Conservation (phyloP, 2,888 invertebrate genomes). For the Euzetes globulus region DNA sequence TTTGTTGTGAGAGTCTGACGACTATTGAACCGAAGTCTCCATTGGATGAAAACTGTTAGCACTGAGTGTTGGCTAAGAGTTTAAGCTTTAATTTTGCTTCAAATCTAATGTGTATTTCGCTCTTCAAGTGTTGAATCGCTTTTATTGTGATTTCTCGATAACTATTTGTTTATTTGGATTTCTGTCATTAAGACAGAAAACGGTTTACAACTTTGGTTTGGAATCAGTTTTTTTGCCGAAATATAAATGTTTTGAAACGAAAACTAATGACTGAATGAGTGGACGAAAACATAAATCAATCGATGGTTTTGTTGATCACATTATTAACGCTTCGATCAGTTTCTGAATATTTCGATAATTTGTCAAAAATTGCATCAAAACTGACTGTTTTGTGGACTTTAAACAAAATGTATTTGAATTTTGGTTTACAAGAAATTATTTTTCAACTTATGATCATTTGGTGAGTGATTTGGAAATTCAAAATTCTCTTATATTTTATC, state of each 20-base stretch:
- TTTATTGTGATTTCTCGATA: background rate
- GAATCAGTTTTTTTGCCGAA: too few relatives aligned
- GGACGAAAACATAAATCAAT: background rate
- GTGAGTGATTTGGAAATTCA: too few relatives aligned
- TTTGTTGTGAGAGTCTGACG: too few relatives aligned
- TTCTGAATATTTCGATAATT: background rate
- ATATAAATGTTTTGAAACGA: too few relatives aligned
- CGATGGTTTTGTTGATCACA: background rate
- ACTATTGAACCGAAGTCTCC: too few relatives aligned
- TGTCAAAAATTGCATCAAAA: background rate
- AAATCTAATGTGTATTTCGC: background rate
- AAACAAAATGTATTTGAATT: too few relatives aligned
- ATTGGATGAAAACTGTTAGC: background rate
- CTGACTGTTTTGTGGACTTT: too few relatives aligned
- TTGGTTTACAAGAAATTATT: too few relatives aligned
- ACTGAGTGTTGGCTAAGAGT: background rate
- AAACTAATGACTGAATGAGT: background rate
- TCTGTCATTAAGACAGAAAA: too few relatives aligned
- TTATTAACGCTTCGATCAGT: background rate
- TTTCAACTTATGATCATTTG: too few relatives aligned
- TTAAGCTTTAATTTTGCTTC: background rate
- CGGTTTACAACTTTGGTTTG: too few relatives aligned
- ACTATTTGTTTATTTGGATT: background rate
- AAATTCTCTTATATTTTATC: too few relatives aligned
- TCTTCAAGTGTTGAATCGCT: background rate